Evolutionary conservation across 2,113 vertebrate genomes (phyloP).

Genomic region (Ictalurus furcatus): DNA sequence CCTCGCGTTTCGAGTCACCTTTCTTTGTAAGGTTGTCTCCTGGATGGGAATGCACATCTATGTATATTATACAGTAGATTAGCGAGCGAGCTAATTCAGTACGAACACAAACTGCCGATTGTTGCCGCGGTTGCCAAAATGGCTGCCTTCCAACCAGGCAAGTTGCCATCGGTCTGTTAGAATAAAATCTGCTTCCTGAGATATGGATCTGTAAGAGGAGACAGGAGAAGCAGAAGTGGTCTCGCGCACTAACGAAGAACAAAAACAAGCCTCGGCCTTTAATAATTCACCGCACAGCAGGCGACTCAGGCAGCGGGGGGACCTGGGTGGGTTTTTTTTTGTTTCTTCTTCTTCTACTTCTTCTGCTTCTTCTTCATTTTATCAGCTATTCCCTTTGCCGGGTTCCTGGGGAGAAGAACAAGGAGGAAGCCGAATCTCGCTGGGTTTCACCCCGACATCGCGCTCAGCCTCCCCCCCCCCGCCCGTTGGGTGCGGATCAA

Average conservation of each 20-base stretch:
- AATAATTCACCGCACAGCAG: constrained; percentile 67
- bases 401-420: constrained; percentile 55
- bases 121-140: not conserved
- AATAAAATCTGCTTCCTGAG: constrained; percentile 28
- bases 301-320: constrained; percentile 29
- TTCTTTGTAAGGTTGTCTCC: not conserved
- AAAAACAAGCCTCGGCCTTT: constrained; percentile 58
- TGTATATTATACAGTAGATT: not conserved
- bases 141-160: not conserved
- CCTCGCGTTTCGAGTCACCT: not conserved
- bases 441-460: constrained; percentile 53
- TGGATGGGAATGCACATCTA: not conserved
- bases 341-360: not conserved
- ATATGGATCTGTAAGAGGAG: constrained; percentile 34
- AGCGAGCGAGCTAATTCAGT: not conserved
- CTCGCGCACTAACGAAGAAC: constrained; percentile 18
- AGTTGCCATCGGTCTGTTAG: not conserved
- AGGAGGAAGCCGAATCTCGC: constrained; percentile 59
- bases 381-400: constrained; percentile 74
- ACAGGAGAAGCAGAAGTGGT: constrained; percentile 48
- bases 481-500: not conserved
- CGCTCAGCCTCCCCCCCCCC: constrained; percentile 9
- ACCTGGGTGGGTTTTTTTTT: constrained; percentile 45
- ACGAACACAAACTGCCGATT: not conserved
- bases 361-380: constrained; percentile 52